Conservation (phyloP, 2,113 vertebrate genomes). For the Anser brachyrhynchus region DNA sequence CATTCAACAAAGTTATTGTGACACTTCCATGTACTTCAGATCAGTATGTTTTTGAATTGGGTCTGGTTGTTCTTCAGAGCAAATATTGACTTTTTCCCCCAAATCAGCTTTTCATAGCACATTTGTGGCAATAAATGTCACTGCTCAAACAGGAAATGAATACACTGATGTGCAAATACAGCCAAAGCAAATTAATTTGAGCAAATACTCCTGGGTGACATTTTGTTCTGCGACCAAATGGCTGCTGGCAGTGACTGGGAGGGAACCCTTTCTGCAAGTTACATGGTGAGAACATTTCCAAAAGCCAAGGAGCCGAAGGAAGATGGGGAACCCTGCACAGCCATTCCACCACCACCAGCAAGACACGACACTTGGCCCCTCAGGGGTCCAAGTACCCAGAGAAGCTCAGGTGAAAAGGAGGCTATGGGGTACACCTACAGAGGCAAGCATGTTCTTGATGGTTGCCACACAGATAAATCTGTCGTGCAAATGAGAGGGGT, state of each 20-base stretch:
- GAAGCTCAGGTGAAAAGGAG: background rate
- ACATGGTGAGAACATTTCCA: background rate
- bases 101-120: background rate
- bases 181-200: constrained; percentile 3
- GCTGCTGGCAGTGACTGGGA: background rate
- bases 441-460: background rate
- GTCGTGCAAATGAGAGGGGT: background rate
- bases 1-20: constrained; percentile 27
- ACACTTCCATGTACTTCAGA: constrained; percentile 14
- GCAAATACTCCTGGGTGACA: background rate
- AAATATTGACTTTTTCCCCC: constrained; percentile 36
- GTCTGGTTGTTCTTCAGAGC: constrained; percentile 32
- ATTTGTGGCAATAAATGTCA: constrained; percentile 42
- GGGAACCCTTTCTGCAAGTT: background rate
- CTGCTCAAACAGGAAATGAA: constrained; percentile 22
- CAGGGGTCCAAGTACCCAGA: background rate
- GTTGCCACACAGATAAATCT: background rate
- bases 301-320: background rate
- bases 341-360: background rate
- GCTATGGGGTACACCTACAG: background rate
- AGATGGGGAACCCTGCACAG: background rate
- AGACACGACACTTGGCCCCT: background rate
- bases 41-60: background rate
- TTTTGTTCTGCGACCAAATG: background rate
- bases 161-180: background rate